Percentiles rank a stretch among this genome's conserved stretches.
Conservation (phyloP, 2,113 vertebrate species). For the Argyrosomus japonicus region DNA sequence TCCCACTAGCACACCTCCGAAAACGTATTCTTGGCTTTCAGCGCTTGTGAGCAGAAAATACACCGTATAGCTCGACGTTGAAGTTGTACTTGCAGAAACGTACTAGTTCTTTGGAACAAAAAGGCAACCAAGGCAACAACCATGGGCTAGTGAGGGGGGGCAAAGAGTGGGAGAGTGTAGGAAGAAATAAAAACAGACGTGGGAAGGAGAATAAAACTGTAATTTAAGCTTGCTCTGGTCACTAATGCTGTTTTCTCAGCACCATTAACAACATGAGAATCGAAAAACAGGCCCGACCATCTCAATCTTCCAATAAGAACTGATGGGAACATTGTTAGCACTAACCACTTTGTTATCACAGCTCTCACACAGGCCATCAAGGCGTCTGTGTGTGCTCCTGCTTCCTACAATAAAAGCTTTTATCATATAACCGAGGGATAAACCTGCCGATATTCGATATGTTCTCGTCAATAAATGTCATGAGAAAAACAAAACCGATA, state of each 20-base stretch:
- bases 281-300: slow-evolving; percentile 1
- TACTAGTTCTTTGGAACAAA: not conserved
- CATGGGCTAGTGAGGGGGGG: slow-evolving; percentile 13
- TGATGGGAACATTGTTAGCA: slow-evolving; percentile 22
- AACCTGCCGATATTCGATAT: not conserved
- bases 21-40: slow-evolving; percentile 17
- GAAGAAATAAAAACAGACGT: slow-evolving; percentile 60
- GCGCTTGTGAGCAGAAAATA: slow-evolving; percentile 22
- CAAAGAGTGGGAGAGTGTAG: slow-evolving; percentile 59
- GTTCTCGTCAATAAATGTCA: not conserved
- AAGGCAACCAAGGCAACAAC: not conserved
- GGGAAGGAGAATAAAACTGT: slow-evolving; percentile 54
- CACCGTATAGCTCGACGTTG: slow-evolving; percentile 15
- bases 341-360: slow-evolving; percentile 22
- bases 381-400: slow-evolving; percentile 11
- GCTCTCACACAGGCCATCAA: slow-evolving; percentile 2
- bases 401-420: not conserved
- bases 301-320: slow-evolving; percentile 18
- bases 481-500: not conserved
- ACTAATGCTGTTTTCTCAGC: slow-evolving; percentile 53
- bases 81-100: not conserved
- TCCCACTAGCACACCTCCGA: slow-evolving; percentile 53
- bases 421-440: not conserved
- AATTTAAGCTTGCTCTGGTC: slow-evolving; percentile 42
- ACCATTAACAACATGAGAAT: slow-evolving; percentile 24